phyloP scores from a whole-genome alignment of 2,113 vertebrate species.

The Epinephelus fuscoguttatus region DNA sequence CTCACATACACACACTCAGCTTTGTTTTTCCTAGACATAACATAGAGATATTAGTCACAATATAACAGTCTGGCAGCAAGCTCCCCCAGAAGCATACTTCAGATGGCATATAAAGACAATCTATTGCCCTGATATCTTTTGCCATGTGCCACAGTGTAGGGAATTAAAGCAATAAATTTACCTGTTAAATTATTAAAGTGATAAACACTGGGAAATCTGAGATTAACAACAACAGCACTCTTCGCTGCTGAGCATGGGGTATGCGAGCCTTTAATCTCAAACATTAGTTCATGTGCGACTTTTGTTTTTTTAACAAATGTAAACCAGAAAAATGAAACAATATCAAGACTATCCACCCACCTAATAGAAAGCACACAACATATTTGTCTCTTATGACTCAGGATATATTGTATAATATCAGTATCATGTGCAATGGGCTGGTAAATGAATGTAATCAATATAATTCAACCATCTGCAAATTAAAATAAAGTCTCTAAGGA shows the following conservation, averaged over 20 bases:
- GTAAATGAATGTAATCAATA: constrained; percentile 57
- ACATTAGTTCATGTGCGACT: constrained; percentile 13
- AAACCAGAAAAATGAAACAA: constrained; percentile 29
- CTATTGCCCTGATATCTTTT: constrained; percentile 75
- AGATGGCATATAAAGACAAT: constrained; percentile 80
- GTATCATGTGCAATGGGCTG: constrained; percentile 36
- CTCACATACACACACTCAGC: constrained; percentile 38
- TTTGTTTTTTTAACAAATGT: background rate
- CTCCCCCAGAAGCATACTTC: constrained; percentile 76
- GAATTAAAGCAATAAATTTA: constrained; percentile 86
- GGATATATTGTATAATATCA: constrained; percentile 41
- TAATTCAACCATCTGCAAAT: constrained; percentile 46
- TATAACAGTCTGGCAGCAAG: constrained; percentile 76
- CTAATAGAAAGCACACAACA: background rate
- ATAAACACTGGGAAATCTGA: constrained; percentile 71
- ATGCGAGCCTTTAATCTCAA: constrained; percentile 41
- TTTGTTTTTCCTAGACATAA: constrained; percentile 80
- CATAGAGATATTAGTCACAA: constrained; percentile 82
- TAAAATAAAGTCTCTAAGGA: constrained; percentile 33
- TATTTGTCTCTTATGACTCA: background rate
- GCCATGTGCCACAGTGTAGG: constrained; percentile 61
- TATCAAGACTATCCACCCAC: constrained; percentile 23
- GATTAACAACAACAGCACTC: constrained; percentile 60
- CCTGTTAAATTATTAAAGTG: constrained; percentile 81
- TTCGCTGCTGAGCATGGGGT: constrained; percentile 28